Conservation (phyloP, 2,888 invertebrate genomes). For the Idaea biselata region DNA sequence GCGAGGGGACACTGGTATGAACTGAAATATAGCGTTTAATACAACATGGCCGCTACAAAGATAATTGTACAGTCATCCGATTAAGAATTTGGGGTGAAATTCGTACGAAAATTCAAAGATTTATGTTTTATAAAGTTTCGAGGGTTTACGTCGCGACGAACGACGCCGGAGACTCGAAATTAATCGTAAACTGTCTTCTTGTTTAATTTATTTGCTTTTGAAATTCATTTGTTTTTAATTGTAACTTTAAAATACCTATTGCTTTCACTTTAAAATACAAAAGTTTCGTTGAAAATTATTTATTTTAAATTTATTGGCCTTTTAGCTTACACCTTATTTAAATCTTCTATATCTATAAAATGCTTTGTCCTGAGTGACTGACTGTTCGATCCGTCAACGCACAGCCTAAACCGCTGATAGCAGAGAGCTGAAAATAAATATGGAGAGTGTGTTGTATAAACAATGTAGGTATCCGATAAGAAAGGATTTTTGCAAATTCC, state of each 20-base stretch:
- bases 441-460: no score
- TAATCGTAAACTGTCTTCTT: background rate
- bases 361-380: no score
- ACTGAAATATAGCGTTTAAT: background rate
- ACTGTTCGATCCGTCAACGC: no score
- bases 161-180: slow-evolving; percentile 2
- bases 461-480: no score
- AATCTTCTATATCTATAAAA: no score
- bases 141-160: background rate
- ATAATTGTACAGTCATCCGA: slow-evolving; percentile 70
- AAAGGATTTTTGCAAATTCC: no score
- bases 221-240: slow-evolving; percentile 1
- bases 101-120: slow-evolving; percentile 28
- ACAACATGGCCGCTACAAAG: slow-evolving; percentile 5
- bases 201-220: background rate
- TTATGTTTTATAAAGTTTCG: slow-evolving; percentile 23
- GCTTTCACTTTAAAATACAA: background rate
- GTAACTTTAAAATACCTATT: background rate
- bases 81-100: slow-evolving; percentile 34
- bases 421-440: no score
- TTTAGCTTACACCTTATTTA: no score
- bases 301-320: no score
- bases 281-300: background rate
- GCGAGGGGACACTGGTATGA: background rate
- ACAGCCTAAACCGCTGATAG: no score